Evolutionary conservation across 2,797 vertebrate species (phyloP).

Genomic region (Mycteria americana): DNA sequence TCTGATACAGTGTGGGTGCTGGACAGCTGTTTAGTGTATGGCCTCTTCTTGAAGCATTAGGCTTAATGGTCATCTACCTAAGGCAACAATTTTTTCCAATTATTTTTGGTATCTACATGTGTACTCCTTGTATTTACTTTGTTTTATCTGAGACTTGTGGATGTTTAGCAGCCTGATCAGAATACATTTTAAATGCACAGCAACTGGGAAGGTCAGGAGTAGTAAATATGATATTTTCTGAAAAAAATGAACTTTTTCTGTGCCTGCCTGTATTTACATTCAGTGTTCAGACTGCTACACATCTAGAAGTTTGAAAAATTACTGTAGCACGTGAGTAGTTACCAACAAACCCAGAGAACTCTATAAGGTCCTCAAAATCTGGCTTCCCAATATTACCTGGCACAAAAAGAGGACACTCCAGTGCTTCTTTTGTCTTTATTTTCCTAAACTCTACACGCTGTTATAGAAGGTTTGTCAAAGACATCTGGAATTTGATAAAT

Average conservation of each 20-base stretch:
- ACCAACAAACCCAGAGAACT: not conserved
- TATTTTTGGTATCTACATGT: not conserved
- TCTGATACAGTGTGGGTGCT: not conserved
- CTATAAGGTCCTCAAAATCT: not conserved
- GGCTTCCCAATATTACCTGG: not conserved
- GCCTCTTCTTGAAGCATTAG: not conserved
- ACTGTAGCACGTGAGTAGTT: not conserved
- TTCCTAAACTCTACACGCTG: not conserved
- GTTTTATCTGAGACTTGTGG: not conserved
- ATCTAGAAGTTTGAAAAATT: not conserved
- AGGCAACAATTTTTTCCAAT: not conserved
- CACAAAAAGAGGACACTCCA: not conserved
- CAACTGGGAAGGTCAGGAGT: not conserved
- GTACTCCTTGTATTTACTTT: not conserved
- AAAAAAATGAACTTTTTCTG: not conserved
- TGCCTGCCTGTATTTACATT: not conserved
- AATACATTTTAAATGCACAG: not conserved
- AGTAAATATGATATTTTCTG: not conserved
- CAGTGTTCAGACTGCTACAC: not conserved
- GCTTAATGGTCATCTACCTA: not conserved
- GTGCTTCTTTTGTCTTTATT: not conserved
- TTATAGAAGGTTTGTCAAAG: not conserved
- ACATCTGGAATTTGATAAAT: not conserved
- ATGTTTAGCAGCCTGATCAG: not conserved
- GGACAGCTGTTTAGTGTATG: not conserved